Conservation (phyloP, 2,113 vertebrate species). For the Typhlomys cinereus region DNA sequence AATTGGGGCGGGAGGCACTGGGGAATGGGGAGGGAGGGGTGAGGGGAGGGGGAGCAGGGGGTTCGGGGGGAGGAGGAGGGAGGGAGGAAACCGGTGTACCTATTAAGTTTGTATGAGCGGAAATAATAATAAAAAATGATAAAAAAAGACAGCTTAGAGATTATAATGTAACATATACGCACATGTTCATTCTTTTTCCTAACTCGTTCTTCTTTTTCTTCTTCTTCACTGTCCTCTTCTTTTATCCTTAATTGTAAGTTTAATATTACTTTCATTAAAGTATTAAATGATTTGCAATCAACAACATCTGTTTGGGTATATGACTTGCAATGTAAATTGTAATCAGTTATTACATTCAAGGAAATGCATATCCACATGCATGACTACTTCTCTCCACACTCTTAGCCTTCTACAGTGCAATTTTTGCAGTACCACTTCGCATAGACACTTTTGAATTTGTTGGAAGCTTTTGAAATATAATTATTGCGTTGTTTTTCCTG, state of each 20-base stretch:
- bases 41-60: too few relatives aligned
- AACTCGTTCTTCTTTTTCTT: neutral
- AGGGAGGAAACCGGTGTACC: too few relatives aligned
- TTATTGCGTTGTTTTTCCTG: neutral
- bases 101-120: too few relatives aligned
- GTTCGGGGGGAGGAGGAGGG: too few relatives aligned
- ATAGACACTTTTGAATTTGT: neutral
- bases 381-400: neutral
- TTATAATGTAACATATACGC: neutral
- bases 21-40: too few relatives aligned
- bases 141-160: neutral
- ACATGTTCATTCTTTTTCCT: neutral
- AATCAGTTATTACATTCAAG: neutral
- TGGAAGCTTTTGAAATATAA: neutral
- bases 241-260: neutral
- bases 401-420: neutral
- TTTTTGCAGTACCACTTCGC: neutral
- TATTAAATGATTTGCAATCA: neutral
- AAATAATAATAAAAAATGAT: too few relatives aligned
- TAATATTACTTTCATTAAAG: neutral
- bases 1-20: too few relatives aligned
- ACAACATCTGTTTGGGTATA: neutral
- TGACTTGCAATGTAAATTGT: neutral
- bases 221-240: accelerated
- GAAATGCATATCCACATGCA: neutral